phyloP scores from a whole-genome alignment of 23 tunicate genomes.

The Trididemnum nubilum region DNA sequence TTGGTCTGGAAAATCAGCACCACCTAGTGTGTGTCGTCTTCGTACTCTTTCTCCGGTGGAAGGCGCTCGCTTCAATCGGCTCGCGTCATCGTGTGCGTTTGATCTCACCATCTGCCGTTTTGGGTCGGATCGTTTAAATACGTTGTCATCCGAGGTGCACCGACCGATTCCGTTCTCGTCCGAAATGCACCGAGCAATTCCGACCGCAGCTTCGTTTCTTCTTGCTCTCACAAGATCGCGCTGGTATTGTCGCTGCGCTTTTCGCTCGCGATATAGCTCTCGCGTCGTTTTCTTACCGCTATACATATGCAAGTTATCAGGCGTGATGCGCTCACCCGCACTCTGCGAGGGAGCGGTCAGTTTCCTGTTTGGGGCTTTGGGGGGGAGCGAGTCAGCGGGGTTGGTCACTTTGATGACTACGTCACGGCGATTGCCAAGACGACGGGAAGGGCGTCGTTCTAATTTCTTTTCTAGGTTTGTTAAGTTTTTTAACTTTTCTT shows the following conservation, averaged over 20 bases:
- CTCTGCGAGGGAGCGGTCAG: constrained; percentile 38
- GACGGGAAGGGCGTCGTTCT: constrained; percentile 65
- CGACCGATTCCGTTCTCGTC: constrained; percentile 18
- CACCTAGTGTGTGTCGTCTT: constrained; percentile 73
- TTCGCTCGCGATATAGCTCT: constrained; percentile 68
- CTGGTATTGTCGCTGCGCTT: constrained; percentile 44
- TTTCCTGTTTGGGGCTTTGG: neutral
- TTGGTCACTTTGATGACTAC: neutral
- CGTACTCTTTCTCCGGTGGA: constrained; percentile 29
- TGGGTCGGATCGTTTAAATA: constrained; percentile 75
- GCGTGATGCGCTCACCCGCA: constrained; percentile 48
- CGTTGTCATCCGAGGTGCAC: constrained; percentile 71
- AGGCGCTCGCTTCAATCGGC: constrained; percentile 1
- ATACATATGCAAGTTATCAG: constrained; percentile 29
- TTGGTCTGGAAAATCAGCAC: constrained; percentile 41
- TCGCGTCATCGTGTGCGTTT: neutral
- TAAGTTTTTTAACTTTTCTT: constrained; percentile 66
- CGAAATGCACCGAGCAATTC: constrained; percentile 47
- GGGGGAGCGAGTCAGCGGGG: neutral
- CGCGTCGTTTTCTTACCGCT: constrained; percentile 42
- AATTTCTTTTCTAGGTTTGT: constrained; percentile 70
- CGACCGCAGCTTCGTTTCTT: constrained; percentile 11
- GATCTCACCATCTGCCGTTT: constrained; percentile 49
- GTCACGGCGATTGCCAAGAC: constrained; percentile 12
- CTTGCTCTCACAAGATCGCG: constrained; percentile 34